These are phyloP conservation scores for Hyposmocoma kahamanoa DNA, from an alignment of 1,140 invertebrate species.

Conservation along the genomic window DNA sequence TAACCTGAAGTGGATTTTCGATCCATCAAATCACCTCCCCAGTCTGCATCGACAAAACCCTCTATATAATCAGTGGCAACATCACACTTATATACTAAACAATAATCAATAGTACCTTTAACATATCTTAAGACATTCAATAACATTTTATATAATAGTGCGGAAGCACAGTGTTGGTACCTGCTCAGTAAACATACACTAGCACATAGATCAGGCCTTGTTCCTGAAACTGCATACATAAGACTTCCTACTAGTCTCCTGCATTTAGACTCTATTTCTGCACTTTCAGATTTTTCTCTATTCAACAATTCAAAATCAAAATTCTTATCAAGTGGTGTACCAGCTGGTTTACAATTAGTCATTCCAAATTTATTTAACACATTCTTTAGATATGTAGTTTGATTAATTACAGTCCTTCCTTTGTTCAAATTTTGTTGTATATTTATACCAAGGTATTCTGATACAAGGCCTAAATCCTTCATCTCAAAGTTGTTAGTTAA, in stretches of 20 bases:
- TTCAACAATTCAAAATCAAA: neutral
- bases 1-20: slow-evolving; percentile 40
- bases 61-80: too few relatives aligned
- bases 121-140: slow-evolving; percentile 39
- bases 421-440: neutral
- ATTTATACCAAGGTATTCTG: neutral
- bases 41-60: slow-evolving; percentile 36
- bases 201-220: slow-evolving; percentile 31
- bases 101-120: slow-evolving; percentile 22
- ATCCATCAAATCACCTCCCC: slow-evolving; percentile 30
- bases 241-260: slow-evolving; percentile 26
- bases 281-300: neutral
- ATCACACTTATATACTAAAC: slow-evolving; percentile 11
- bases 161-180: slow-evolving; percentile 25
- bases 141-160: slow-evolving; percentile 23
- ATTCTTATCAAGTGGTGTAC: neutral
- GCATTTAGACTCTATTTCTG: slow-evolving; percentile 11
- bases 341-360: neutral
- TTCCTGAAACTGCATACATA: slow-evolving; percentile 31
- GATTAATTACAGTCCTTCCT: neutral
- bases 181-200: slow-evolving; percentile 28
- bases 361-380: slow-evolving; percentile 4
- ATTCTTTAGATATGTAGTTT: neutral
- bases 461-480: slow-evolving; percentile 5
- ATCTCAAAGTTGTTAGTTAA: slow-evolving; percentile 5